Evolutionary conservation across 1,140 invertebrate species (phyloP), one percentile per base, ranked within the genome.

Genomic region (Zaprionus capensis): DNA sequence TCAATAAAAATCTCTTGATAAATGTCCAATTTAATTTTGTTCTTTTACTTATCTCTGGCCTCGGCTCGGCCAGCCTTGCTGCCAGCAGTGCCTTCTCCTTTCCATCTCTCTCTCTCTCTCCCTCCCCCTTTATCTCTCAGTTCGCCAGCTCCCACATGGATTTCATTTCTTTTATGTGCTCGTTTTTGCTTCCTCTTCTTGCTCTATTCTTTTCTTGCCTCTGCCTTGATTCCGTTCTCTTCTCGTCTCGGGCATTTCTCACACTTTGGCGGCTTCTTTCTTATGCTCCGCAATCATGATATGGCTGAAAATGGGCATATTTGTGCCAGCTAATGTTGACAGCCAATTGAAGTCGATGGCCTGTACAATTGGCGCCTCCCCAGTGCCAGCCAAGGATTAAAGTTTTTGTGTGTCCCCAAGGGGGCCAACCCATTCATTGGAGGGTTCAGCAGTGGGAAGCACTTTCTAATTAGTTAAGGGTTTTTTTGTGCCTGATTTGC

Each of bases 21-120:
- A 91, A 91, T 91, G 91, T 90, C 90, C 90, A 91, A 91, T 91
- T 91, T 91, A 91, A 91, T 91, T 91, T 91, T 91, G 85, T 76
- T 78, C 90, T 91, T 82, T 91, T 81, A 84, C 87, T 91, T 91
- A 83, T 91, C 84, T 82, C 69, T 70, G 49, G 55, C 73, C 62
- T 57, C 71, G 41, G 11, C 51, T 51, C 44, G 28, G 66, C 41
- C 51, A 57, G 36, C 62, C 24, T 51, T 5, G 24, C 36, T 31
- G 49, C 34, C 61, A n/a, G n/a, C 58, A 34, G 31, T 34, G 31
- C 31, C 9, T 11, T 9, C 31, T 11, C 28, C 28, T 31, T 2
- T 9, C 17, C n/a, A 9, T 17, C 7, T 1, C 24, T 17, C 62
- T 44, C 38, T 20, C 26, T 6, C 31, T 41, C 17, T 22, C 17